Evolutionary conservation across 2,888 invertebrate genomes (phyloP).

Genomic region (Taenaris catops): DNA sequence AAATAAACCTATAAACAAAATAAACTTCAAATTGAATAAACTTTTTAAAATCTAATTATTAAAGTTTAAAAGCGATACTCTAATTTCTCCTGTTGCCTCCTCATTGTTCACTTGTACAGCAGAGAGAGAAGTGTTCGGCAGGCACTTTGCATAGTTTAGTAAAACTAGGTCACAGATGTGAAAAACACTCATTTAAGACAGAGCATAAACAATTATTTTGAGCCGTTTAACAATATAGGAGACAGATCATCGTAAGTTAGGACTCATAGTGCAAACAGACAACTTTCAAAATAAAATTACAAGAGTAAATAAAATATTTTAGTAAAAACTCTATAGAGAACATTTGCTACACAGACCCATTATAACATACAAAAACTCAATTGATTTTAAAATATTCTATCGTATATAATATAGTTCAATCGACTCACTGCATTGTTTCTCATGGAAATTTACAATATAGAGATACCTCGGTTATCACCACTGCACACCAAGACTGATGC

Average conservation of each 20-base stretch:
- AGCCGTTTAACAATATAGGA: constrained; percentile 21
- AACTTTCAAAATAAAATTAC: constrained; percentile 43
- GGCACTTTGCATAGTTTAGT: constrained; percentile 45
- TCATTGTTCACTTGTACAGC: constrained; percentile 17
- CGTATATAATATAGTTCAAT: constrained; percentile 44
- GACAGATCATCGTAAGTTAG: constrained; percentile 37
- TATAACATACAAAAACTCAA: constrained; percentile 60
- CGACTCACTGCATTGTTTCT: constrained; percentile 38
- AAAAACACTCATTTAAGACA: constrained; percentile 15
- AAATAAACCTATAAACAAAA: constrained; percentile 29
- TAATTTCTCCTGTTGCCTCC: constrained; percentile 22
- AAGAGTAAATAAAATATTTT: constrained; percentile 68
- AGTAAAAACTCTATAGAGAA: constrained; percentile 66
- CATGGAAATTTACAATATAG: constrained; percentile 44
- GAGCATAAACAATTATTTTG: constrained; percentile 16
- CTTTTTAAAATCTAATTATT: constrained; percentile 26
- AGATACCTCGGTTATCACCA: constrained; percentile 16
- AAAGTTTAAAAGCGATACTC: constrained; percentile 22
- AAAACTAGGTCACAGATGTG: constrained; percentile 31
- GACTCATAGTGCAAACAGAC: constrained; percentile 33
- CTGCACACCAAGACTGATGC: neutral
- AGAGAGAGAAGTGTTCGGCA: constrained; percentile 31
- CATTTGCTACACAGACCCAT: constrained; percentile 67
- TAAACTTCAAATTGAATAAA: constrained; percentile 27
- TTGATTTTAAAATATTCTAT: constrained; percentile 59